A percentile compares a stretch with the other conserved stretches of the same genome.
Evolutionary conservation across 2,888 invertebrate species (phyloP).

Genomic region (Aromia moschata): DNA sequence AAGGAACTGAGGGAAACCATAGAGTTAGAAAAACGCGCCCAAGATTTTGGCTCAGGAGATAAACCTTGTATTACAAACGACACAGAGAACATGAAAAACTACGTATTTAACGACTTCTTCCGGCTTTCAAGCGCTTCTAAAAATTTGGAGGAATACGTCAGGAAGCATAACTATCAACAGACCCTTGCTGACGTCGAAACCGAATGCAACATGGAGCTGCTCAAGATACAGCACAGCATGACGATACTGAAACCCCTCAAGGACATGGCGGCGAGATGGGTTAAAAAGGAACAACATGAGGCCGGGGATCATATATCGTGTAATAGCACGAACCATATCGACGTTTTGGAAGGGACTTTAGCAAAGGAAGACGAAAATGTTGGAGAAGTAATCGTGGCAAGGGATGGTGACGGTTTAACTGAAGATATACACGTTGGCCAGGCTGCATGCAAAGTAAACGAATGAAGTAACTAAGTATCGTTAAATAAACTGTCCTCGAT

Average conservation of each 20-base stretch:
- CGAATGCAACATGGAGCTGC: conserved; percentile 42
- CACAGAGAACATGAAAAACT: conserved; percentile 31
- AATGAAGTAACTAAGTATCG: too few species aligned
- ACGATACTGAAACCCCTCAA: conserved; percentile 38
- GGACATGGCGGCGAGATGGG: conserved; percentile 41
- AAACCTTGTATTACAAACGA: conserved; percentile 12
- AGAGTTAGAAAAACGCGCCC: conserved; percentile 32
- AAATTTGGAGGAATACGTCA: conserved; percentile 33
- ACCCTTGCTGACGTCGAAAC: conserved; percentile 40
- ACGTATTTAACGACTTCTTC: conserved; percentile 39
- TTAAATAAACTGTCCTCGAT: too few species aligned
- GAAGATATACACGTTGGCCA: too few species aligned
- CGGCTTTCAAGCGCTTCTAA: conserved; percentile 31
- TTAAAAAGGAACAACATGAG: background rate
- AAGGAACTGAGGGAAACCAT: conserved; percentile 40
- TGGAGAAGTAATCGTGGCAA: too few species aligned
- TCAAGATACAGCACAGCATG: conserved; percentile 41
- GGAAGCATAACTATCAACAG: conserved; percentile 33
- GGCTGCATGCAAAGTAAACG: too few species aligned
- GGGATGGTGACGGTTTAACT: too few species aligned
- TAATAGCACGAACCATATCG: too few species aligned
- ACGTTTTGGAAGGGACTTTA: too few species aligned
- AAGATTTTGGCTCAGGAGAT: conserved; percentile 6
- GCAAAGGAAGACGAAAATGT: too few species aligned
- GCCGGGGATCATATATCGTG: background rate